Base-by-base conservation (phyloP, 2,888 invertebrate species). In the Hydrotaea diabolus region DNA sequence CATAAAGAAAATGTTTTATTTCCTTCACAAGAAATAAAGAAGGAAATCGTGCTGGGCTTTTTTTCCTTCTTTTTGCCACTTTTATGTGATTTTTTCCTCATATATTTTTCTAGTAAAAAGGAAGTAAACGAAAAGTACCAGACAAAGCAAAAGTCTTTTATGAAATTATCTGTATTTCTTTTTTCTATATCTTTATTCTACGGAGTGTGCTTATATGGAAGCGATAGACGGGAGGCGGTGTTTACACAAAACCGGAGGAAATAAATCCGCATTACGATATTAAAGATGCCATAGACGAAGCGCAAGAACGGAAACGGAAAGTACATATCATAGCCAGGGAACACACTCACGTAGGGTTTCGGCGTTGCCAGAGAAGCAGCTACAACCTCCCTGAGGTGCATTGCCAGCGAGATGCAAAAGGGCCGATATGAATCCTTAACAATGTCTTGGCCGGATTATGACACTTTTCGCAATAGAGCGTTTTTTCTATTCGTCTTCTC, bases 191-290 rank as follows among this genome's bases (percentile, higher is more conserved):
- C 39, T 39, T 11, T 13, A 39, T 39, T 13, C 11, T n/a, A n/a
- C n/a, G n/a, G n/a, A n/a, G 39, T 39, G 5, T 39, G 1, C 39
- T 31, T 31, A 31, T 31, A 15, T 23, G 26, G 17, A 31, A 62
- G 62, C 62, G 39, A 39, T 39, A 49, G 49, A 49, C 49, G 15
- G 43, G 15, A 1, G 43, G 49, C 26, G 15, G 26, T 62, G 31
- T 31, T 15, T 11, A 39, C 23, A 23, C 69, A 43, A 46, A 31
- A 69, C 21, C 46, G 8, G 21, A 46, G 46, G 21, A 69, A 69
- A 69, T 69, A 69, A 69, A 69, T 69, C 69, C 69, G 69, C 69
- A 69, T 69, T 69, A 69, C 46, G 69, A 69, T 69, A 69, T 69
- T 69, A 69, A 69, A 69, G 43, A 59, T 23, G 59, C 26, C 15